A percentile compares a stretch with the other conserved stretches of the same genome.
These are phyloP conservation scores for Recurvirostra avosetta DNA, from an alignment of 2,113 vertebrate genomes.

Conservation along the genomic window DNA sequence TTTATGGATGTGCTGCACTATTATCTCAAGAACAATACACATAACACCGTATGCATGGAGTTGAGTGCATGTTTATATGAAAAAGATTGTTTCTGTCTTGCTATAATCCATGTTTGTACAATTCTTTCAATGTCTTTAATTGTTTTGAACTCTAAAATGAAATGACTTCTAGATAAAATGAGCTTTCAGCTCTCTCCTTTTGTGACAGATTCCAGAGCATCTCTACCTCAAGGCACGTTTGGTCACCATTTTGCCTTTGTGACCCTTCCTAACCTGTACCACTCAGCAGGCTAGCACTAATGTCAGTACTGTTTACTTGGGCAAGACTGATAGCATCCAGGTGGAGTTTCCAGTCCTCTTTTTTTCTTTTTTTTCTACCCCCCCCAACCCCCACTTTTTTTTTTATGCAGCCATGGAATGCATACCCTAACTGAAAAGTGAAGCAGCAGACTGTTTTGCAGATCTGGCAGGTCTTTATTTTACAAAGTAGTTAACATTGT, in stretches of 20 bases:
- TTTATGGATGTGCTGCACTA: not conserved
- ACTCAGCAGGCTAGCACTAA: constrained; percentile 90
- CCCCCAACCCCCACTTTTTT: not conserved
- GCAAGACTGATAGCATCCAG: constrained; percentile 98
- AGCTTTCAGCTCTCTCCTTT: constrained; percentile 81
- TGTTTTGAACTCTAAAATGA: constrained; percentile 66
- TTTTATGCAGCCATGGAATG: constrained; percentile 44
- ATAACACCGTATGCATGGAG: not conserved
- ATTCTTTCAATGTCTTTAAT: constrained; percentile 67
- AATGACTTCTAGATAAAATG: constrained; percentile 61
- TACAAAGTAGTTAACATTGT: not conserved
- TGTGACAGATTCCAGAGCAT: constrained; percentile 96
- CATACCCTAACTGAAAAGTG: not conserved
- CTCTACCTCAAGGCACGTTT: constrained; percentile 84
- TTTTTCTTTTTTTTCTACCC: not conserved
- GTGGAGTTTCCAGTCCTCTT: constrained; percentile 80
- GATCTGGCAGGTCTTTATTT: not conserved
- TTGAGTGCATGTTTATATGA: constrained; percentile 32
- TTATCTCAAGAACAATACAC: constrained; percentile 11
- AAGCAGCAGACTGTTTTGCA: not conserved
- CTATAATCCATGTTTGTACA: constrained; percentile 57
- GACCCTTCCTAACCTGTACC: constrained; percentile 93
- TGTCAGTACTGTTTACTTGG: constrained; percentile 97
- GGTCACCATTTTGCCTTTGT: constrained; percentile 91
- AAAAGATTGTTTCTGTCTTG: constrained; percentile 56